Base-by-base conservation (phyloP, 2,113 vertebrate genomes). In the Garra rufa region DNA sequence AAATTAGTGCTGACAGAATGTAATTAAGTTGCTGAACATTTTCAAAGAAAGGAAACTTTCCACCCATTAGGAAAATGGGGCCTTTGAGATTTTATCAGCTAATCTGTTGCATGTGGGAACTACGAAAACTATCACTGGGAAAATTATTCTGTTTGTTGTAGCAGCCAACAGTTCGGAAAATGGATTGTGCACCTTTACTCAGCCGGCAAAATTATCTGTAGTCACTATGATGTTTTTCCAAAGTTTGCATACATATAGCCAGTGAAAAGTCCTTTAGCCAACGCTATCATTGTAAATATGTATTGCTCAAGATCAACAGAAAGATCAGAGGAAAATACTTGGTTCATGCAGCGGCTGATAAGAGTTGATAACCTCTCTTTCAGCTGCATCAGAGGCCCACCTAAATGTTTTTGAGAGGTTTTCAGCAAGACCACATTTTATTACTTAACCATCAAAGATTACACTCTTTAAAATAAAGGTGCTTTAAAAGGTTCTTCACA, bases 1-100 rank as follows among this genome's bases (percentile, higher is more conserved):
- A 81, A 85, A 88, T 88, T 65, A 87, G 44, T 34, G 6, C 73
- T 48, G 69, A 87, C 75, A 85, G 63, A 85, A 86, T 75, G 65
- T 76, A 65, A 89, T 88, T 59, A 67, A 48, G 78, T 46, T 59
- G 1, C 6, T 41, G 44, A 34, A 50, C 46, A 3, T 15, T 41
- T 41, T n/a, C 4, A 4, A 13, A 21, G 71, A 85, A 55, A 83
- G 55, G 15, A 81, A 84, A 43, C 44, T 24, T 59, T 78, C 70
- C 81, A 63, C 15, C 77, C 43, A 81, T 84, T 84, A 78, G 57
- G 17, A 75, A 71, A 85, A 44, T 52, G 1, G 76, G 52, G 14
- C 69, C 50, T 70, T 86, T 81, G 81, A 80, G 76, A 63, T 86
- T 44, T 59, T 83, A 83, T 83, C 70, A 44, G 34, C 38, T 73